Conservation (phyloP, 2,888 invertebrate species). For the Hipparchia semele region DNA sequence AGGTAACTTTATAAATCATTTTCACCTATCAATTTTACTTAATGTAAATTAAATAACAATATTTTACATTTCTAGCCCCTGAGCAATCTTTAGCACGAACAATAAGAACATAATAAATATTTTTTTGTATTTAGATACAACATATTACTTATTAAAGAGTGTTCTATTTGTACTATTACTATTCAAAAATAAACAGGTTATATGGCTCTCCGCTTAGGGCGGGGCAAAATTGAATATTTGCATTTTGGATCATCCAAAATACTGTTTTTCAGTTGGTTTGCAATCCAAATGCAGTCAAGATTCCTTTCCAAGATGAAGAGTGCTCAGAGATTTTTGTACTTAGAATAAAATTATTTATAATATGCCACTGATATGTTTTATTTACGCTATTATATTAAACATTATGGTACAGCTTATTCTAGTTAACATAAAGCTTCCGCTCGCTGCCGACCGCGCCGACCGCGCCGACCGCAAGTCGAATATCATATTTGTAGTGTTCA, state of each 20-base stretch:
- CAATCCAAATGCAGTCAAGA: neutral
- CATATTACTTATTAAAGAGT: neutral
- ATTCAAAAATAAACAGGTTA: neutral
- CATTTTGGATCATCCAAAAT: no score
- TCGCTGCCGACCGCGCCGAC: neutral
- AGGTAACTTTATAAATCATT: no score
- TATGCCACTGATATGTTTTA: constrained; percentile 4
- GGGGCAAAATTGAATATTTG: no score
- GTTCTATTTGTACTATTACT: neutral
- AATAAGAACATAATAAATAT: neutral
- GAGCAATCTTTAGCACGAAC: neutral
- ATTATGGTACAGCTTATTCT: neutral
- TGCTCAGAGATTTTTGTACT: constrained; percentile 3
- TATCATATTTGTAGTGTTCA: no score
- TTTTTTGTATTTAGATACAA: neutral
- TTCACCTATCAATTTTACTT: neutral
- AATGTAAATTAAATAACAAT: neutral
- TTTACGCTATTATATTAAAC: neutral
- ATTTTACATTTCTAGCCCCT: neutral
- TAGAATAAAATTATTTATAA: neutral
- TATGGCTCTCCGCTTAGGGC: no score
- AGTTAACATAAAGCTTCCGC: neutral
- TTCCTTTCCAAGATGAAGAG: no score
- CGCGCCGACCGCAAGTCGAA: neutral
- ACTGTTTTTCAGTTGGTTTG: no score